Conservation (phyloP, 2,797 vertebrate species). For the Petrocephalus schoutedeni region DNA sequence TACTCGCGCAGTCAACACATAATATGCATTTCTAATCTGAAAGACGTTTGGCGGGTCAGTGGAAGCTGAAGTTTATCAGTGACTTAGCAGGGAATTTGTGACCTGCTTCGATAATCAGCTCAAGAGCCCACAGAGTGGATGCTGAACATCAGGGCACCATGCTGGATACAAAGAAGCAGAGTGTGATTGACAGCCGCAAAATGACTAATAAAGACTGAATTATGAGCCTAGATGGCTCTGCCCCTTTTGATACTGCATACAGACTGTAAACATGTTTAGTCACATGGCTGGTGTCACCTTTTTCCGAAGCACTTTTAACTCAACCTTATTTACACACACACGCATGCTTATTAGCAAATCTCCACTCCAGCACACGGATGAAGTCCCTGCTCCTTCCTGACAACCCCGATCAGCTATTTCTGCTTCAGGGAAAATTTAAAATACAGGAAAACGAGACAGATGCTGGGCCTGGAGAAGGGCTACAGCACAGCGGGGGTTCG, state of each 20-base stretch:
- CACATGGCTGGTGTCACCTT: not conserved
- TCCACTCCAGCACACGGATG: not conserved
- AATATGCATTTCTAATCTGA: not conserved
- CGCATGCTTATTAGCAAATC: not conserved
- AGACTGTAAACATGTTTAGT: not conserved
- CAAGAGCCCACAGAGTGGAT: not conserved
- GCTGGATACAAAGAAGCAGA: not conserved
- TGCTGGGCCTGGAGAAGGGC: not conserved
- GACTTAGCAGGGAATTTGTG: not conserved
- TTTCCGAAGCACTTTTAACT: not conserved
- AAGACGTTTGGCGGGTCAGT: not conserved
- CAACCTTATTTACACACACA: not conserved
- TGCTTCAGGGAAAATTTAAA: not conserved
- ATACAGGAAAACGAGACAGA: not conserved
- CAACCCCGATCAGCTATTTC: not conserved
- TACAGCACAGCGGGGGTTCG: not conserved
- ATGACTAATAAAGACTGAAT: not conserved
- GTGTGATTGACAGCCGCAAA: not conserved
- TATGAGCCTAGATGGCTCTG: not conserved
- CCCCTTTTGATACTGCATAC: not conserved
- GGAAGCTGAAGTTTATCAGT: constrained; percentile 15
- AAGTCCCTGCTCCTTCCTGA: not conserved
- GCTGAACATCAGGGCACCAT: not conserved
- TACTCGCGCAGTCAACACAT: not conserved
- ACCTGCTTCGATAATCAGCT: constrained; percentile 17